Conservation (phyloP, 1,140 invertebrate species). For the Episyrphus balteatus region DNA sequence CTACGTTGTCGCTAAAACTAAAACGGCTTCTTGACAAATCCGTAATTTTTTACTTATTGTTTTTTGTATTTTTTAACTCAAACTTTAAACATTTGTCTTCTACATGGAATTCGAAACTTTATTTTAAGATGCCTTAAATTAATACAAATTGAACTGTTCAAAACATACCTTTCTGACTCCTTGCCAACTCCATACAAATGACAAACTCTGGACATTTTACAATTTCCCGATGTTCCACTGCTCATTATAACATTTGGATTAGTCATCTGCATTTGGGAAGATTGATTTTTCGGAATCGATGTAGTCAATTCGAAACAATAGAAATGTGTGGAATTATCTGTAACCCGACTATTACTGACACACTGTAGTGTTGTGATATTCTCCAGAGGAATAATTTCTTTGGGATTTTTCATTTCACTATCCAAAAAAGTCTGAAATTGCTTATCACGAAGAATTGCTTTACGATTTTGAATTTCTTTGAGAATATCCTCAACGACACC, state of each 20-base stretch:
- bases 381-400: constrained; percentile 47
- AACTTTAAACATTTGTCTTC: no score
- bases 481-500: constrained; percentile 42
- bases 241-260: constrained; percentile 35
- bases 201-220: constrained; percentile 21
- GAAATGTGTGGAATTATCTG: constrained; percentile 37
- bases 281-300: constrained; percentile 27
- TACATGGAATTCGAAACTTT: no score
- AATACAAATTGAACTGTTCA: no score
- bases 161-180: constrained; percentile 25
- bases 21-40: no score
- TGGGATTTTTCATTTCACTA: constrained; percentile 41
- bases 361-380: constrained; percentile 49
- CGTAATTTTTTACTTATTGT: no score
- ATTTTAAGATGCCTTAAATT: no score
- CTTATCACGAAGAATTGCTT: constrained; percentile 41
- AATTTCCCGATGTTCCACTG: constrained; percentile 22
- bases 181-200: constrained; percentile 33
- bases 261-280: constrained; percentile 17
- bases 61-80: no score
- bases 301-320: constrained; percentile 34
- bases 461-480: constrained; percentile 42
- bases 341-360: constrained; percentile 48
- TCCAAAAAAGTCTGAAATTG: constrained; percentile 44
- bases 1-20: no score